Conservation (phyloP, 2,113 vertebrate species). For the Deroptyus accipitrinus region DNA sequence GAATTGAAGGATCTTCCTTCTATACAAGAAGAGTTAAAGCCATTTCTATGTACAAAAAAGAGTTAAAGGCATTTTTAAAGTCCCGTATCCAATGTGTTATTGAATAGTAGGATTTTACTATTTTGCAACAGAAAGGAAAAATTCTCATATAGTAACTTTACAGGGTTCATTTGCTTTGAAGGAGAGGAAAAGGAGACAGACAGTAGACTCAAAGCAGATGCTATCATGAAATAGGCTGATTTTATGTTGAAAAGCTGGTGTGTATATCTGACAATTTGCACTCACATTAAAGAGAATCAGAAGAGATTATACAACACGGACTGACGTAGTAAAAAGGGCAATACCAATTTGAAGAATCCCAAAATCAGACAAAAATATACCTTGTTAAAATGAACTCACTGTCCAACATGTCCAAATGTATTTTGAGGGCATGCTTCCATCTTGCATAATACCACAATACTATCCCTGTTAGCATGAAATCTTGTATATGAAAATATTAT, state of each 20-base stretch:
- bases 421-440: background rate
- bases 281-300: background rate
- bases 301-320: background rate
- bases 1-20: background rate
- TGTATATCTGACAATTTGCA: background rate
- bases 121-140: background rate
- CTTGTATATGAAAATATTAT: background rate
- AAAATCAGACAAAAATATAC: background rate
- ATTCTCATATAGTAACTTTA: background rate
- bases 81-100: background rate
- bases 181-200: background rate
- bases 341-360: background rate
- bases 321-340: background rate
- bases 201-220: background rate
- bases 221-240: background rate
- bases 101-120: background rate
- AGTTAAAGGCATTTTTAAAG: background rate
- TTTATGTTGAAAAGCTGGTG: background rate
- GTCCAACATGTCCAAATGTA: background rate
- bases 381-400: background rate
- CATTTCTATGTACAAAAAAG: background rate
- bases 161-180: background rate
- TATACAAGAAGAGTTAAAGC: background rate
- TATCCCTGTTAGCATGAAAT: background rate
- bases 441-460: background rate